phyloP scores from a whole-genome alignment of 2,888 invertebrate species.

The Alentia gelatinosa region DNA sequence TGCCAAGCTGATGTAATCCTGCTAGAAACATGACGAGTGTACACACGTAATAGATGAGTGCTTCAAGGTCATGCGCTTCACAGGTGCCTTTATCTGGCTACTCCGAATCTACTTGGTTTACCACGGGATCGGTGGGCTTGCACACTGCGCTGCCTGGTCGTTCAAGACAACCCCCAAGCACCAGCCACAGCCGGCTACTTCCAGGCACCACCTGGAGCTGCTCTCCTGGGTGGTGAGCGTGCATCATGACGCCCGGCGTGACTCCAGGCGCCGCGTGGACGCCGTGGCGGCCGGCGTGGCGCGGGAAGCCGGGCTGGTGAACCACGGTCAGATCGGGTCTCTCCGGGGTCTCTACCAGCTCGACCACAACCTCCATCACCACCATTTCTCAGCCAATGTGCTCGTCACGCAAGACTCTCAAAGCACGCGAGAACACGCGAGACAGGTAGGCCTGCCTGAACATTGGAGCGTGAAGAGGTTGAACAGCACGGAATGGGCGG shows the following conservation, averaged over 20 bases:
- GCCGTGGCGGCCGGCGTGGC: constrained; percentile 63
- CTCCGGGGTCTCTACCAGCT: constrained; percentile 64
- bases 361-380: constrained; percentile 51
- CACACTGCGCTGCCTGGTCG: too few species aligned
- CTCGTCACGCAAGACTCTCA: background rate
- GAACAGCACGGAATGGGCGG: background rate
- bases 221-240: constrained; percentile 67
- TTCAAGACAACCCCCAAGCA: background rate
- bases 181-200: background rate
- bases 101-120: background rate
- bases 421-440: background rate
- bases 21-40: too few species aligned
- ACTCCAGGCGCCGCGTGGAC: constrained; percentile 24
- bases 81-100: background rate
- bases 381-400: background rate
- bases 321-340: constrained; percentile 67
- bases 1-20: too few species aligned
- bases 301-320: constrained; percentile 63
- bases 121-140: background rate
- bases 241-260: background rate
- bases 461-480: background rate
- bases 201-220: constrained; percentile 59
- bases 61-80: background rate
- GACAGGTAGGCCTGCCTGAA: background rate
- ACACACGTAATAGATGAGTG: background rate